Percentiles rank a stretch among this genome's conserved stretches.
These are phyloP conservation scores for Syrista parreyssii DNA, from an alignment of 2,888 invertebrate genomes.

Conservation along the genomic window DNA sequence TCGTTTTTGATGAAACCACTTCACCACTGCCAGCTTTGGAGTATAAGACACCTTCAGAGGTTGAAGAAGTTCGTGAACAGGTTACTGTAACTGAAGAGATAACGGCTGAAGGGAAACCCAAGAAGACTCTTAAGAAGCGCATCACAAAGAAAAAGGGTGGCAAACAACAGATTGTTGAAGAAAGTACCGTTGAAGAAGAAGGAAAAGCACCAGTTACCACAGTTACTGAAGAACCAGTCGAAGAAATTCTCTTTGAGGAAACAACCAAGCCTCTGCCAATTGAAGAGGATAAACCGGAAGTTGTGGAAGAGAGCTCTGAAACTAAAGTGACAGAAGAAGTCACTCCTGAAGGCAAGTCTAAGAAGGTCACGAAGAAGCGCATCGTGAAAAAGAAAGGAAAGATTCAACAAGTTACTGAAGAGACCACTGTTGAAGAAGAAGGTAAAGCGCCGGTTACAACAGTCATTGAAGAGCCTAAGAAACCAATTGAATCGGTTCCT, in stretches of 20 bases:
- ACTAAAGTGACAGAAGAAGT: slow-evolving; percentile 37
- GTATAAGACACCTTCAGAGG: slow-evolving; percentile 46
- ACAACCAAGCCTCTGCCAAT: slow-evolving; percentile 31
- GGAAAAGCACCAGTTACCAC: slow-evolving; percentile 62
- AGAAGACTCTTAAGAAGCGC: slow-evolving; percentile 52
- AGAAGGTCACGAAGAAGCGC: slow-evolving; percentile 32
- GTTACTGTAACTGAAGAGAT: slow-evolving; percentile 57
- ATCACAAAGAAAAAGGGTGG: slow-evolving; percentile 64
- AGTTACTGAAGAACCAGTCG: slow-evolving; percentile 47
- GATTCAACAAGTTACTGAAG: slow-evolving; percentile 49
- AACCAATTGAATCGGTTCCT: slow-evolving; percentile 4
- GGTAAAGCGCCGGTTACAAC: slow-evolving; percentile 60
- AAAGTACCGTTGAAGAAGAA: slow-evolving; percentile 65
- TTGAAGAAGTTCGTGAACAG: slow-evolving; percentile 54
- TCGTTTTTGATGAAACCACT: slow-evolving; percentile 30
- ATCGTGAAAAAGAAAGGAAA: slow-evolving; percentile 51
- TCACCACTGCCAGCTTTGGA: slow-evolving; percentile 26
- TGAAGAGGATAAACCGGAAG: slow-evolving; percentile 33
- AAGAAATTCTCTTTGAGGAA: slow-evolving; percentile 13
- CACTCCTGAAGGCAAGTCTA: slow-evolving; percentile 41
- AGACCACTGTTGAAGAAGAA: slow-evolving; percentile 60
- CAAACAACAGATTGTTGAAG: slow-evolving; percentile 66
- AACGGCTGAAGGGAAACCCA: slow-evolving; percentile 56
- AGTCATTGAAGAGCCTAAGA: slow-evolving; percentile 50
- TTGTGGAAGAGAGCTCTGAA: slow-evolving; percentile 37